These are phyloP conservation scores for Panagrolaimus sp. DNA, from an alignment of 1,140 invertebrate genomes.

Conservation along the genomic window DNA sequence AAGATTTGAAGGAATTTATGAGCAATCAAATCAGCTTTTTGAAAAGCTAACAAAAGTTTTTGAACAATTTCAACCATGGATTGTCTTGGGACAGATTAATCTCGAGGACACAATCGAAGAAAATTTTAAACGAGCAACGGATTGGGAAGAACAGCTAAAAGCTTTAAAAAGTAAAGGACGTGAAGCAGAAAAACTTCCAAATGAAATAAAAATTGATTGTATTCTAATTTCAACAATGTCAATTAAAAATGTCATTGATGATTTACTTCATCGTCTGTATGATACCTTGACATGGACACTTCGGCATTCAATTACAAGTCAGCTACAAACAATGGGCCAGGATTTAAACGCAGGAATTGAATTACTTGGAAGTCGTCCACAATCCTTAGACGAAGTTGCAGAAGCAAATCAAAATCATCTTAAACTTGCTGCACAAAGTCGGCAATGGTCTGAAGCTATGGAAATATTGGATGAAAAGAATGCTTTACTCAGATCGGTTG, in stretches of 20 bases:
- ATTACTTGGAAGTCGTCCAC: slow-evolving; percentile 65
- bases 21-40: slow-evolving; percentile 67
- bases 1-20: slow-evolving; percentile 64
- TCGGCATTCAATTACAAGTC: slow-evolving; percentile 65
- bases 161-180: slow-evolving; percentile 77
- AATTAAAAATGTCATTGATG: slow-evolving; percentile 78
- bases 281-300: slow-evolving; percentile 75
- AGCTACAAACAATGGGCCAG: slow-evolving; percentile 62
- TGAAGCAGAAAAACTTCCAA: slow-evolving; percentile 76
- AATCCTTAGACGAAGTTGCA: slow-evolving; percentile 73
- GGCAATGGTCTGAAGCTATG: slow-evolving; percentile 59
- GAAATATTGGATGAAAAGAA: slow-evolving; percentile 26
- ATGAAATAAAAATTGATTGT: slow-evolving; percentile 79
- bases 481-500: slow-evolving; percentile 55
- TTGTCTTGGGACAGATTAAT: slow-evolving; percentile 72
- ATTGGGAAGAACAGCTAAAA: slow-evolving; percentile 78
- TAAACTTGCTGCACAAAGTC: slow-evolving; percentile 65
- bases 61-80: slow-evolving; percentile 70
- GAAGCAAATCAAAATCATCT: slow-evolving; percentile 69
- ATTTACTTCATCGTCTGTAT: slow-evolving; percentile 69
- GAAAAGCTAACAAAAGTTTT: slow-evolving; percentile 64
- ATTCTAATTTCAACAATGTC: slow-evolving; percentile 69
- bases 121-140: slow-evolving; percentile 65
- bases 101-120: slow-evolving; percentile 69
- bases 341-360: slow-evolving; percentile 62